Evolutionary conservation across 2,888 invertebrate species (phyloP).

Genomic region (Ariolimax columbianus): DNA sequence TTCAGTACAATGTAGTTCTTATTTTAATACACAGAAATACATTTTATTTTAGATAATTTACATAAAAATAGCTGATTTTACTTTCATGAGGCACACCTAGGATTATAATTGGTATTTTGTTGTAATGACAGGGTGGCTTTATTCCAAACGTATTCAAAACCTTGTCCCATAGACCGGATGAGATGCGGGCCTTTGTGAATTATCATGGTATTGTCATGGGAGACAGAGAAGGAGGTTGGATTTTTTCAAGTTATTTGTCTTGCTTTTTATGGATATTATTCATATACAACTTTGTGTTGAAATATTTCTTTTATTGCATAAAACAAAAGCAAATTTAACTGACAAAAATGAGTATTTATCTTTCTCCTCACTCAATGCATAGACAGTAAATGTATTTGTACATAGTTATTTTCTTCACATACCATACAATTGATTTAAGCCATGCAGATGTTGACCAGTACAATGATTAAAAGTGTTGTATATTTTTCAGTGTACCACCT

Average conservation of each 20-base stretch:
- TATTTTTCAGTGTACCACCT: too few relatives aligned
- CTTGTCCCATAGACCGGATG: conserved; percentile 68
- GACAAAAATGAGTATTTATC: too few relatives aligned
- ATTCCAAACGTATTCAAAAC: conserved; percentile 70
- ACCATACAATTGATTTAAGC: too few relatives aligned
- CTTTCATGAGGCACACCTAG: neutral
- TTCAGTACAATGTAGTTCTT: too few relatives aligned
- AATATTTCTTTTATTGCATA: too few relatives aligned
- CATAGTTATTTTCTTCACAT: too few relatives aligned
- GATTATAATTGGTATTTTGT: neutral
- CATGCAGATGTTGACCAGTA: too few relatives aligned
- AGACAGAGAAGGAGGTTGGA: conserved; percentile 55
- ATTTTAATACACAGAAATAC: too few relatives aligned
- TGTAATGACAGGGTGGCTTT: conserved; percentile 66
- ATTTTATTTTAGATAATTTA: neutral
- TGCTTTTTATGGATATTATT: neutral
- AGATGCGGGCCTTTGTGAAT: conserved; percentile 66
- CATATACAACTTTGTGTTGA: neutral
- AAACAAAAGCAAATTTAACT: too few relatives aligned
- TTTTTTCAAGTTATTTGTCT: neutral
- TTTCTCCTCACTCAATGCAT: too few relatives aligned
- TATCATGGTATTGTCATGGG: conserved; percentile 71
- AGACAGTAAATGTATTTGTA: too few relatives aligned
- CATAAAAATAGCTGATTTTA: neutral
- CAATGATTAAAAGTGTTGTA: too few relatives aligned